Percentiles rank a stretch among this genome's conserved stretches.
Evolutionary conservation across 2,888 invertebrate species (phyloP).

Genomic region (Chloromyia formosa): DNA sequence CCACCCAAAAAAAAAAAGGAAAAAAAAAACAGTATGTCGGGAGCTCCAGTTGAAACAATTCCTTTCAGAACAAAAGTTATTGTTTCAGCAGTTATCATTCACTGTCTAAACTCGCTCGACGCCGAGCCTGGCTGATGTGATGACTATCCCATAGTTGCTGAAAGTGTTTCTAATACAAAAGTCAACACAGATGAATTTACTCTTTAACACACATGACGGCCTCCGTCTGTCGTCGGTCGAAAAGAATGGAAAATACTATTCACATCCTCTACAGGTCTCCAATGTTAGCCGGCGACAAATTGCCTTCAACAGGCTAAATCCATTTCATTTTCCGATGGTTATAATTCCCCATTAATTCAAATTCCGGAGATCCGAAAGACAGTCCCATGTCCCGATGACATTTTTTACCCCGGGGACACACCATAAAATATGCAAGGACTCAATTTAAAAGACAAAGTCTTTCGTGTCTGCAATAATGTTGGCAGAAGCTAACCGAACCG

Average conservation of each 20-base stretch:
- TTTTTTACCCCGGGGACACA: not conserved
- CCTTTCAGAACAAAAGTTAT: no score
- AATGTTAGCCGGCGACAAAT: not conserved
- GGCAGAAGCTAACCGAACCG: not conserved
- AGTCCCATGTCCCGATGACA: not conserved
- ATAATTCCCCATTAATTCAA: slow-evolving; percentile 1
- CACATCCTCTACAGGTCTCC: not conserved
- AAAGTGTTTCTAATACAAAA: no score
- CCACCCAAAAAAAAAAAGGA: not conserved
- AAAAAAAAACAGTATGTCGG: not conserved
- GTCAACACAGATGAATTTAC: no score
- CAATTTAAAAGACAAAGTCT: slow-evolving; percentile 20
- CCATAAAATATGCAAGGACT: slow-evolving; percentile 18
- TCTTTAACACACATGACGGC: no score
- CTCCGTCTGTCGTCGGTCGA: no score
- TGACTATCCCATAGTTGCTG: no score
- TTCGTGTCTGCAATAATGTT: slow-evolving; percentile 23
- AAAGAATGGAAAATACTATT: not conserved
- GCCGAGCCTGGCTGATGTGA: no score
- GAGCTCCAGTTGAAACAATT: no score
- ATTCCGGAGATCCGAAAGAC: not conserved
- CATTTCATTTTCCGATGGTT: not conserved
- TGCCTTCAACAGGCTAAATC: not conserved
- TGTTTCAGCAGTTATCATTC: no score
- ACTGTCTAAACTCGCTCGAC: no score